These are phyloP conservation scores for Climacteris rufus DNA, from an alignment of 2,113 vertebrate genomes.

Conservation along the genomic window DNA sequence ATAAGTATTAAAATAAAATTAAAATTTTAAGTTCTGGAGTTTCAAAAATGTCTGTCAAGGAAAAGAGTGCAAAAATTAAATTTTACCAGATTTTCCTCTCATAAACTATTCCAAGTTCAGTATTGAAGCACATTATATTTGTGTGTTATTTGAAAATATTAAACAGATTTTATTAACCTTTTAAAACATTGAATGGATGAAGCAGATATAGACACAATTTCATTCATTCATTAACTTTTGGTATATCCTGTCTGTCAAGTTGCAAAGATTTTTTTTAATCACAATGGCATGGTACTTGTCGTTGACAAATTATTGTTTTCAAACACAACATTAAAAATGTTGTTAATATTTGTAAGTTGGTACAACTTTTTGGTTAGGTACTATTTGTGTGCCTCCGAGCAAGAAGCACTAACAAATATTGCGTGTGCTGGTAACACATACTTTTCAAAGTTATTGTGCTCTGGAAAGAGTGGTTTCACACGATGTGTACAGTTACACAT, in stretches of 20 bases:
- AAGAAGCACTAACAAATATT: not conserved
- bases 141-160: not conserved
- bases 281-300: not conserved
- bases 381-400: not conserved
- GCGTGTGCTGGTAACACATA: accelerated
- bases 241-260: not conserved
- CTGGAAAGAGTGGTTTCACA: not conserved
- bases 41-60: not conserved
- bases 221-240: not conserved
- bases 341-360: not conserved
- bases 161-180: not conserved
- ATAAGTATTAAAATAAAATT: not conserved
- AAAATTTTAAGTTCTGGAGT: not conserved
- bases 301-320: not conserved
- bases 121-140: not conserved
- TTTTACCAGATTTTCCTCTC: not conserved
- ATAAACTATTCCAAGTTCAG: not conserved
- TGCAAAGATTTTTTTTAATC: not conserved
- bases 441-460: not conserved
- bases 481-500: accelerated
- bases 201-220: not conserved
- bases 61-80: not conserved
- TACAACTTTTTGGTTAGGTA: not conserved
- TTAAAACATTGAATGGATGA: not conserved
- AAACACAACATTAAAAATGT: not conserved